Evolutionary conservation across 37 sponge, comb jelly and placozoan species (phyloP), one percentile per base, ranked within the genome.

Genomic region (Hexactinellida sp.): DNA sequence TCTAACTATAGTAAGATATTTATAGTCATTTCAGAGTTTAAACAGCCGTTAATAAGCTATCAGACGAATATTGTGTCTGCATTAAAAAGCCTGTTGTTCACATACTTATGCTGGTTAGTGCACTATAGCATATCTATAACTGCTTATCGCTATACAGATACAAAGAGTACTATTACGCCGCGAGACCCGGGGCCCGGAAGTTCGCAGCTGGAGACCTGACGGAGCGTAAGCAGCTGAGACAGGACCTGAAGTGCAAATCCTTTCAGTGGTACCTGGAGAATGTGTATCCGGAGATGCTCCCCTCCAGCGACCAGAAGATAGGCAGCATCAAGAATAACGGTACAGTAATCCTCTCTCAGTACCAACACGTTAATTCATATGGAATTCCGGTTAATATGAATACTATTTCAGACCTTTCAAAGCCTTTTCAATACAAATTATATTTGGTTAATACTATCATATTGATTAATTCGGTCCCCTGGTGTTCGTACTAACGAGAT

Each of bases 251-350:
- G 51, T 95, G 96, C 85, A 95, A 91, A 54, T 84, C 93, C 24
- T 95, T 95, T 87, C 86, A 87, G 54, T 95, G 96, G 96, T 95
- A 84, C 82, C 39, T 95, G 24, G 89, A 88, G 37, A 95, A 89
- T 28, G 55, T 95, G 63, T 95, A 93, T 85, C 93, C 96, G 25
- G 93, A 93, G 28, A 63, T 63, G 76, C 3, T 63, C 32, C 76
- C 76, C 32, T 63, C 76, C 34, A n/a, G 5, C 28, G 76, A 63
- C 76, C 76, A 63, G 76, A 63, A 28, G 13, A 63, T 63, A 63
- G 76, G 76, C 25, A 23, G 3, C 13, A 63, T 63, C 13, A 63
- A n/a, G 30, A 63, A 63, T n/a, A 63, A 32, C 13, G 76, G 76
- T 63, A 13, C 5, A 13, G 10, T 41, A 13, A 16, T 41, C 47